Percentiles rank a stretch among this genome's conserved stretches.
Conservation (phyloP, 2,888 invertebrate species). For the Helobdella robusta region DNA sequence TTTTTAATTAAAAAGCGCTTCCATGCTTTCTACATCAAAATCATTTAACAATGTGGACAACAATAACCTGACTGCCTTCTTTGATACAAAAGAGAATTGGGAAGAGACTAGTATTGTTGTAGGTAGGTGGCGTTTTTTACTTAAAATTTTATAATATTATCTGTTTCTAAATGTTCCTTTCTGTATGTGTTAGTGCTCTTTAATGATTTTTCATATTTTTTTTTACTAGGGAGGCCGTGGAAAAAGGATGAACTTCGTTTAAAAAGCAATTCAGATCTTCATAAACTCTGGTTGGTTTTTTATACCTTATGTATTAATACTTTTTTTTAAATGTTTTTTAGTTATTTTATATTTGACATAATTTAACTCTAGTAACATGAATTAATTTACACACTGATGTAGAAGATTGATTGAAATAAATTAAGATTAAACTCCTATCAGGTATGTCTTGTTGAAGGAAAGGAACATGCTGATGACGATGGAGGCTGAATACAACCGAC, state of each 20-base stretch:
- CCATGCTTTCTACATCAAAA: too few relatives aligned
- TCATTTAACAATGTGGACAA: too few relatives aligned
- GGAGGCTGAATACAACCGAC: constrained; percentile 69
- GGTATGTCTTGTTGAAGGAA: constrained; percentile 81
- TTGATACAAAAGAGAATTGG: constrained; percentile 78
- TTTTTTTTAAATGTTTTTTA: background rate
- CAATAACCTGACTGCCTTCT: constrained; percentile 63
- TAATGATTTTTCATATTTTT: constrained; percentile 4
- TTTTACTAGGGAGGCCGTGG: constrained; percentile 67
- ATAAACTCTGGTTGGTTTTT: constrained; percentile 76
- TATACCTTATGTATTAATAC: background rate
- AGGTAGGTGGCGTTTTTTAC: constrained; percentile 51
- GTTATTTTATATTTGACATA: background rate
- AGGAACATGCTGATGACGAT: constrained; percentile 91
- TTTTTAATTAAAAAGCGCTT: too few relatives aligned
- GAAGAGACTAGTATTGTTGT: constrained; percentile 63
- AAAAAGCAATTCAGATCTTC: constrained; percentile 87
- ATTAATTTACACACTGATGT: background rate
- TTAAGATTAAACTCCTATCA: constrained; percentile 39
- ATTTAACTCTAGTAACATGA: background rate
- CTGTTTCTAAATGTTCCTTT: too few relatives aligned
- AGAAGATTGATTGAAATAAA: background rate
- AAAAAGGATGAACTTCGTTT: constrained; percentile 76
- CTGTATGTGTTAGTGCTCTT: too few relatives aligned
- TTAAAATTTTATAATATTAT: too few relatives aligned